These are phyloP conservation scores for Lamprotornis superbus DNA, from an alignment of 2,113 vertebrate genomes.

Conservation along the genomic window DNA sequence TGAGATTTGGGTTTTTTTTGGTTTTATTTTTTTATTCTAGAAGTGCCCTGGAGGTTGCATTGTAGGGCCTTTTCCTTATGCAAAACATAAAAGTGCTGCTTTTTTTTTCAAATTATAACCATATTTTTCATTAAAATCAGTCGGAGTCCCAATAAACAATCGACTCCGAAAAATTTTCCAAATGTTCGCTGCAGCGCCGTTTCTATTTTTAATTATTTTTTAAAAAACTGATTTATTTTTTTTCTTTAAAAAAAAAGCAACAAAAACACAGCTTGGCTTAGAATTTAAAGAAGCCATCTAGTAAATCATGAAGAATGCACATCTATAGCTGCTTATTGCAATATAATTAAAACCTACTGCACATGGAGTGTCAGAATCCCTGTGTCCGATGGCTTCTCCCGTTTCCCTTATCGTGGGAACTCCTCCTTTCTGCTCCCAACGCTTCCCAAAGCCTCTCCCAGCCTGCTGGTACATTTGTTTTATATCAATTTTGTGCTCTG, in stretches of 20 bases:
- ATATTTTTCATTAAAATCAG: slow-evolving; percentile 76
- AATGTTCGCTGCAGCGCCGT: slow-evolving; percentile 30
- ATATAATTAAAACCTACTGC: slow-evolving; percentile 54
- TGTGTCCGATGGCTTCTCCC: background rate
- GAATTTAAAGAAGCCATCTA: slow-evolving; percentile 23
- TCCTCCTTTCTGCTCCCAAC: background rate
- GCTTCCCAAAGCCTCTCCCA: background rate
- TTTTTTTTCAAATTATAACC: slow-evolving; percentile 69
- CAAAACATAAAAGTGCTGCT: slow-evolving; percentile 71
- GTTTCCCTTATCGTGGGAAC: background rate
- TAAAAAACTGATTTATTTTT: background rate
- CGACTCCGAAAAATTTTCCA: slow-evolving; percentile 27
- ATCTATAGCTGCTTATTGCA: slow-evolving; percentile 22
- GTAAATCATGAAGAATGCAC: slow-evolving; percentile 37
- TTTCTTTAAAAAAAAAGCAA: background rate
- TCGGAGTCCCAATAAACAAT: slow-evolving; percentile 73
- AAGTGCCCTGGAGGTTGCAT: slow-evolving; percentile 60
- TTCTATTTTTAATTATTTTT: slow-evolving; percentile 71
- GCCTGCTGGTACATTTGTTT: background rate
- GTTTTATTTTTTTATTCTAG: background rate
- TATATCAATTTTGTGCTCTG: background rate
- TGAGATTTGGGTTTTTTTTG: background rate
- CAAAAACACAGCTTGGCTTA: background rate
- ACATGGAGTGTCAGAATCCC: background rate
- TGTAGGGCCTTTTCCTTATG: slow-evolving; percentile 67